Evolutionary conservation across 2,888 invertebrate genomes (phyloP).

Genomic region (Panorpa germanica): DNA sequence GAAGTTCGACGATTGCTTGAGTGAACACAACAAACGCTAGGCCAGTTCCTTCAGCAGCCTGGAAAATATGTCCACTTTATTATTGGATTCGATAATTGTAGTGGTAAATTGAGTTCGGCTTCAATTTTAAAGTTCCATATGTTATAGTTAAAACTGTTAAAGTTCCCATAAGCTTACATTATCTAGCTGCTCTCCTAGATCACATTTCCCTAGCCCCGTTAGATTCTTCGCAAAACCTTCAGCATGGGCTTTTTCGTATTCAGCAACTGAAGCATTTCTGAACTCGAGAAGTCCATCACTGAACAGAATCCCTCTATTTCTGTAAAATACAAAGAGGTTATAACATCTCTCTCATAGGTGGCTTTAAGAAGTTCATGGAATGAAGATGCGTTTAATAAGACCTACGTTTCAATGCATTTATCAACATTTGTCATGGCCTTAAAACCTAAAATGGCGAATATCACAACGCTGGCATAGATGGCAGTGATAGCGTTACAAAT

Average conservation of each 20-base stretch:
- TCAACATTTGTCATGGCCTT: slow-evolving; percentile 85
- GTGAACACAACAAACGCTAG: slow-evolving; percentile 95
- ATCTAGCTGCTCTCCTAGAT: slow-evolving; percentile 52
- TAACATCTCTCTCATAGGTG: too few relatives aligned
- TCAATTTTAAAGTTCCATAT: too few relatives aligned
- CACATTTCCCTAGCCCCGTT: slow-evolving; percentile 45
- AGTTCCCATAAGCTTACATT: too few relatives aligned
- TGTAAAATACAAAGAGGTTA: too few relatives aligned
- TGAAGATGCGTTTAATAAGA: too few relatives aligned
- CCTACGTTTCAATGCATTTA: slow-evolving; percentile 57
- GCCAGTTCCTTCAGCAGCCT: slow-evolving; percentile 93
- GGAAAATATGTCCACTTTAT: slow-evolving; percentile 15
- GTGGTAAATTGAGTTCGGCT: too few relatives aligned
- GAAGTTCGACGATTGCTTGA: slow-evolving; percentile 85
- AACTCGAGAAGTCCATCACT: slow-evolving; percentile 18
- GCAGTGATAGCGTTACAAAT: slow-evolving; percentile 87
- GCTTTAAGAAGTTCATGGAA: too few relatives aligned
- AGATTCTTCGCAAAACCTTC: too few relatives aligned
- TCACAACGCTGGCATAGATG: slow-evolving; percentile 85
- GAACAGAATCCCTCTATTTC: slow-evolving; percentile 28
- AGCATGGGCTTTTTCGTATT: slow-evolving; percentile 28
- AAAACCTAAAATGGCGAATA: slow-evolving; percentile 89
- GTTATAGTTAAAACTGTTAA: too few relatives aligned
- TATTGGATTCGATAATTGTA: neutral
- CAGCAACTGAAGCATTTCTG: slow-evolving; percentile 31